Base-by-base conservation (phyloP, 2,113 vertebrate species). In the Philantomba maxwellii region DNA sequence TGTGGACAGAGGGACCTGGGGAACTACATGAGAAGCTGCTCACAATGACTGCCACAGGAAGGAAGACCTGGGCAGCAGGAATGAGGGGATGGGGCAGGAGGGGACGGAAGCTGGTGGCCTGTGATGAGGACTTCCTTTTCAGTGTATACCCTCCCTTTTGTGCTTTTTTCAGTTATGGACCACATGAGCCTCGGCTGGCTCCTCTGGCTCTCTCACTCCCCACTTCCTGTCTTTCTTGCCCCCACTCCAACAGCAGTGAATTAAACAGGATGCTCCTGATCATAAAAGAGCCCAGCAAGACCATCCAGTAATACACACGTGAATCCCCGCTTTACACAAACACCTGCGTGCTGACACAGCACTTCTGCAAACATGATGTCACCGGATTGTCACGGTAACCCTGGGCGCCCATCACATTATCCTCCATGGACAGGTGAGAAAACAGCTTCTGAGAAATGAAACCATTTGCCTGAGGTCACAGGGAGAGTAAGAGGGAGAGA, bases 331-430 rank as follows among this genome's bases (percentile, higher is more conserved):
- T 92, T 92, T 89, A 57, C 43, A 97, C 81, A 97, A 90, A 97
- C 90, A 96, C 49, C 53, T 11, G 45, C 55, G 0, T 96, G 92
- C 49, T 92, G 95, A 96, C 90, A 93, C 53, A 36, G 36, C 66
- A 81, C 60, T 36, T 82, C 0, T 75, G 43, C 55, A 98, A 95
- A 97, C 97, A 57, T 95, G n/a, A 95, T 73, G 92, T 97, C 98
- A 97, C 45, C 0, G 0, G 15, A 62, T 78, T 93, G 49, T 84
- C 84, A 93, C 28, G 92, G 70, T 43, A 60, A 94, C 60, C 45
- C 92, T n/a, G 7, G 87, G 77, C 81, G 82, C 78, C 21, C 55
- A 89, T 30, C 23, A 77, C 62, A 62, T 92, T 62, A 87, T 92
- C 87, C 77, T 14, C 86, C 64, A 39, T 5, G 28, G 26, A 97